Evolutionary conservation across 2,113 vertebrate genomes (phyloP), one percentile per base, ranked within the genome.

Genomic region (Mastomys natalensis): DNA sequence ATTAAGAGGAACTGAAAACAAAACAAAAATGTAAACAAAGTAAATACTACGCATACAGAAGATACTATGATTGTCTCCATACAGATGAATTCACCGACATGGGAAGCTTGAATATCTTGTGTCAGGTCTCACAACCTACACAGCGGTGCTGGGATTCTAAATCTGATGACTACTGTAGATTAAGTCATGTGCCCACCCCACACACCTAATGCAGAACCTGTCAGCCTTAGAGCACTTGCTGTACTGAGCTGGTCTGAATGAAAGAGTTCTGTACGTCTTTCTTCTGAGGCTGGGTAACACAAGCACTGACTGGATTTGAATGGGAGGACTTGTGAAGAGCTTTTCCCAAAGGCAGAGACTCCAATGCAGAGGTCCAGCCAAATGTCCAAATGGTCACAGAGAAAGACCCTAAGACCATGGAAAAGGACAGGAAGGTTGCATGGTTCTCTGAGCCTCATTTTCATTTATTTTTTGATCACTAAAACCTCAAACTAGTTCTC

Each of bases 401-500:
- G 45, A 26, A 96, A 51, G 82, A 91, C 74, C 95, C 87, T 76
- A 84, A 80, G 26, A 91, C 43, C 29, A 78, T 1, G 3, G 17
- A n/a, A 94, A 81, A 81, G 22, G 29, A 29, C 7, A 43, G 48
- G n/a, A 92, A 66, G 10, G 62, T 73, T 24, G 12, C 70, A 48
- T 8, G 64, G 40, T 92, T 81, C 43, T 80, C 89, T 82, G 90
- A 95, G 80, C 48, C 53, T 96, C 29, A 0, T 5, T 80, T 93
- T 95, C 45, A n/a, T 82, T 68, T 85, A 22, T 64, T 73, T 84
- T 91, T 51, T 78, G 43, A 89, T 81, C 95, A 53, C 16, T 90
- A 58, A 93, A 96, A 81, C 64, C 31, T 97, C 82, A 85, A 3
- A 82, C 89, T 60, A 73, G 60, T 89, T 88, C 85, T 92, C 92